These are phyloP conservation scores for Tuta absoluta DNA, from an alignment of 2,888 invertebrate species.

Conservation along the genomic window DNA sequence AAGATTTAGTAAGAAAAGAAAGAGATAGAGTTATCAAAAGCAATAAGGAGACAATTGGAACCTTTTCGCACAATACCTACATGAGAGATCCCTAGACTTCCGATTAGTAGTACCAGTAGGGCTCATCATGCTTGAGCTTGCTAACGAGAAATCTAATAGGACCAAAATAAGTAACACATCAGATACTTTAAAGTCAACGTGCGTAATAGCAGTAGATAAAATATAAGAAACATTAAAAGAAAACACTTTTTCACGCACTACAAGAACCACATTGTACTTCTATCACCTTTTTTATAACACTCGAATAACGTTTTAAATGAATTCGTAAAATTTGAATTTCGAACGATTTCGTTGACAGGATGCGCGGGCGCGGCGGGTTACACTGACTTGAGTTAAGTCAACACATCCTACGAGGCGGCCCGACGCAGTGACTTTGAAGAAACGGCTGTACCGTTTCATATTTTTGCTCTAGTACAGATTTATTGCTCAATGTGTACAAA, in stretches of 20 bases:
- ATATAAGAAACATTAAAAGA: background rate
- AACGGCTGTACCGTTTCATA: conserved; percentile 36
- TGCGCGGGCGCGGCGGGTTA: conserved; percentile 44
- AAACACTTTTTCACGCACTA: conserved; percentile 10
- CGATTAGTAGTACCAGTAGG: background rate
- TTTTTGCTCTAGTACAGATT: background rate
- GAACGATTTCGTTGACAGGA: conserved; percentile 43
- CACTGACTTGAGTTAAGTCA: conserved; percentile 50
- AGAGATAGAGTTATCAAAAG: background rate
- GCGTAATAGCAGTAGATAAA: background rate
- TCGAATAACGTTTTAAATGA: background rate
- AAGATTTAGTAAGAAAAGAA: background rate
- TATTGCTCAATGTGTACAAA: conserved; percentile 1
- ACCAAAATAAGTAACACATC: background rate
- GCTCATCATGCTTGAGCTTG: background rate
- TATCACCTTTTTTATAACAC: background rate
- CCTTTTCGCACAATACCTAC: background rate
- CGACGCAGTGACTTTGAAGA: conserved; percentile 50
- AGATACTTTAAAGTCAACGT: background rate
- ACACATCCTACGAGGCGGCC: conserved; percentile 41
- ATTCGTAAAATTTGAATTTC: conserved; percentile 29
- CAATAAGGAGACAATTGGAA: background rate
- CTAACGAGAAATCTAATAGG: background rate
- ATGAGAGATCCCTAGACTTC: conserved; percentile 5
- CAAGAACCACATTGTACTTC: background rate